These are phyloP conservation scores for Catharus ustulatus DNA, from an alignment of 2,797 vertebrate genomes.

Conservation along the genomic window DNA sequence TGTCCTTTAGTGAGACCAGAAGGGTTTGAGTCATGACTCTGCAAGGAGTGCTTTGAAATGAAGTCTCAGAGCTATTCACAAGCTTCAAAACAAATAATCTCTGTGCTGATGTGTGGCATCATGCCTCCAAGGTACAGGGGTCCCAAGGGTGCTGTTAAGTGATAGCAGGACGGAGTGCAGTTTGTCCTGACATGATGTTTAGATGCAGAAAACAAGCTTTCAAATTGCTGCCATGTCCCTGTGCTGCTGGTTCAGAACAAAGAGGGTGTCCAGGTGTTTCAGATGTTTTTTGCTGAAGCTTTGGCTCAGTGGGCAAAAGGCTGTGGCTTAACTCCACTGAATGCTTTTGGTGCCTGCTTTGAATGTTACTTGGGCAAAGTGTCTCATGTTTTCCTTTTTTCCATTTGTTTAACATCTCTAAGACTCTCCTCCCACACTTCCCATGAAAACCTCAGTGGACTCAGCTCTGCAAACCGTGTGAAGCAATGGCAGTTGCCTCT, in stretches of 20 bases:
- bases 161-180: not conserved
- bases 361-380: not conserved
- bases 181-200: not conserved
- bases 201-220: constrained; percentile 32
- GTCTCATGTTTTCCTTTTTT: not conserved
- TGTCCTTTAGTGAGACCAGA: constrained; percentile 20
- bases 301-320: not conserved
- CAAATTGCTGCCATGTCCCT: not conserved
- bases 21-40: constrained; percentile 21
- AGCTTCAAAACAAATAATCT: constrained; percentile 48
- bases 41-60: not conserved
- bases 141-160: constrained; percentile 39
- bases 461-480: not conserved
- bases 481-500: not conserved
- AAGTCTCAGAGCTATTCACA: constrained; percentile 30
- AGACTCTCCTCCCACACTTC: not conserved
- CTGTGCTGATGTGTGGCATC: constrained; percentile 1
- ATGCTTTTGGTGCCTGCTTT: not conserved
- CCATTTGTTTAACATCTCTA: not conserved
- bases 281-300: not conserved
- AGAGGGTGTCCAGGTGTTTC: not conserved
- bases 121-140: constrained; percentile 5
- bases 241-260: not conserved
- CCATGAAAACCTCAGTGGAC: not conserved
- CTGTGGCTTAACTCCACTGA: not conserved